Evolutionary conservation across 2,113 vertebrate genomes (phyloP).

Genomic region (Montifringilla adamsi): DNA sequence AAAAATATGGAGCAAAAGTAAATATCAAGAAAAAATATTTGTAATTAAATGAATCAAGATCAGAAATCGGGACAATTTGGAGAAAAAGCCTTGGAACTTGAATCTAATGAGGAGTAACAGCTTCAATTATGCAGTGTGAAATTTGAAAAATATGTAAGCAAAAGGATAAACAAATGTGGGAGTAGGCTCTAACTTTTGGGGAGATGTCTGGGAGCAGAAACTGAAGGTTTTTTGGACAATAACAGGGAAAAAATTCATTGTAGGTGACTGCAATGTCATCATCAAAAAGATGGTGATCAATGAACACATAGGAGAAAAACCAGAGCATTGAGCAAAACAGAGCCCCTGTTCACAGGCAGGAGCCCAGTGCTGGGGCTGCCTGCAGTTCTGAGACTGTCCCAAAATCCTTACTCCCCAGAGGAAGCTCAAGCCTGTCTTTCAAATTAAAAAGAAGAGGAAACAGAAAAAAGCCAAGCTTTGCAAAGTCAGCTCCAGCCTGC

Average conservation of each 20-base stretch:
- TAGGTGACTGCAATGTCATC: neutral
- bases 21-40: neutral
- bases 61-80: neutral
- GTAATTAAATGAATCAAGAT: neutral
- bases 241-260: neutral
- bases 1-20: neutral
- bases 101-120: neutral
- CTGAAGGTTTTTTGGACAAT: neutral
- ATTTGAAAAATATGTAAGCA: neutral
- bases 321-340: neutral
- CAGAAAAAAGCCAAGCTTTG: neutral
- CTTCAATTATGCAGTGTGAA: neutral
- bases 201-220: neutral
- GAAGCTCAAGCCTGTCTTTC: conserved; percentile 8
- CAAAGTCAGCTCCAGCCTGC: neutral
- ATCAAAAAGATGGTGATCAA: neutral
- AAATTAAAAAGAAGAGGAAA: conserved; percentile 29
- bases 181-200: neutral
- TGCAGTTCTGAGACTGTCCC: neutral
- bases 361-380: neutral
- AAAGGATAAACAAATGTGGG: neutral
- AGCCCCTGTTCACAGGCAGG: neutral
- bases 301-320: rapidly evolving
- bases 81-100: neutral
- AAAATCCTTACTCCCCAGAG: neutral